phyloP scores from a whole-genome alignment of 2,113 vertebrate genomes.

The Pterocles burchelli region DNA sequence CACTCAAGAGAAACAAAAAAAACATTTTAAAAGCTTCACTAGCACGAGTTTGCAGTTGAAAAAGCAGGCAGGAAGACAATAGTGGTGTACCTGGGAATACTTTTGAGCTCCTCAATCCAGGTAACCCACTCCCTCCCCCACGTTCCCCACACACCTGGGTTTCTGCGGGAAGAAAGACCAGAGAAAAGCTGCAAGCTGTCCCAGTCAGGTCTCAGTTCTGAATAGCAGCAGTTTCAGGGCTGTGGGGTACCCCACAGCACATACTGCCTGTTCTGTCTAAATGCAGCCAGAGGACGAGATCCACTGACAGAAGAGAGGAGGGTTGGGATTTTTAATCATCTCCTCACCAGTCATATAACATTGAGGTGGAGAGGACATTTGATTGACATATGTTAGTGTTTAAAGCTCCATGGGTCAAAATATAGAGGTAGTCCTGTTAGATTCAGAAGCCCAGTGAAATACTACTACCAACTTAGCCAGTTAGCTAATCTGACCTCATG shows the following conservation, averaged over 20 bases:
- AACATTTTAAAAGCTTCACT: background rate
- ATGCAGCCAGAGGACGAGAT: background rate
- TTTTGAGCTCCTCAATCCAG: background rate
- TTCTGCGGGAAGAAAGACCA: background rate
- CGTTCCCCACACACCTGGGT: constrained; percentile 36
- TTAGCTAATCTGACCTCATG: constrained; percentile 57
- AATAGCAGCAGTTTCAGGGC: background rate
- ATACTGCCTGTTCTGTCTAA: background rate
- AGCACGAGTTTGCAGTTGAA: background rate
- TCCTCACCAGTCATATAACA: constrained; percentile 30
- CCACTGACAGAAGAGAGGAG: constrained; percentile 39
- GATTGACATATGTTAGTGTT: constrained; percentile 36
- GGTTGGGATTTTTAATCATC: constrained; percentile 52
- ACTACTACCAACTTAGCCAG: constrained; percentile 36
- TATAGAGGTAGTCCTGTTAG: constrained; percentile 40
- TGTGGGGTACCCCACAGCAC: background rate
- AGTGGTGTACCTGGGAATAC: background rate
- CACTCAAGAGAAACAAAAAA: background rate
- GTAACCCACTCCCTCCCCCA: background rate
- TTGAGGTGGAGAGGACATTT: constrained; percentile 52
- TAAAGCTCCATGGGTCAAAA: constrained; percentile 23
- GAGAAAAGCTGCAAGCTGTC: constrained; percentile 15
- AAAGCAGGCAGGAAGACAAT: background rate
- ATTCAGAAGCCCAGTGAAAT: constrained; percentile 54
- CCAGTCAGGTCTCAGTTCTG: background rate